Conservation (phyloP, 2,797 vertebrate genomes). For the Pseudomugil gertrudae region DNA sequence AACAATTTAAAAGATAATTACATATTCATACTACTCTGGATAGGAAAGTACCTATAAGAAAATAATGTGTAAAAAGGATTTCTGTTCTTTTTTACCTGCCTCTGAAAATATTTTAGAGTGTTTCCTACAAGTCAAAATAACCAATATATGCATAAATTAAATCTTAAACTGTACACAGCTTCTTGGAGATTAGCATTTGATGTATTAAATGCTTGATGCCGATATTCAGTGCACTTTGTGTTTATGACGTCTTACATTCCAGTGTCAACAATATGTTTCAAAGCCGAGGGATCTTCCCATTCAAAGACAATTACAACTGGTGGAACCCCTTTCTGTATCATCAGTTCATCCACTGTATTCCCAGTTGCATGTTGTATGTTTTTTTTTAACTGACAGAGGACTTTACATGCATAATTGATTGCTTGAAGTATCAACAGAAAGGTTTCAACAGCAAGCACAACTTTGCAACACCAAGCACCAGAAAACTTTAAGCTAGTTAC, state of each 20-base stretch:
- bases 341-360: slow-evolving; percentile 19
- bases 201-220: slow-evolving; percentile 49
- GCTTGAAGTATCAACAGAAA: slow-evolving; percentile 9
- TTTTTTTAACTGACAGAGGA: slow-evolving; percentile 4
- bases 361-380: slow-evolving; percentile 3
- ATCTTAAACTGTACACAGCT: slow-evolving; percentile 69
- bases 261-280: slow-evolving; percentile 25
- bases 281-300: slow-evolving; percentile 27
- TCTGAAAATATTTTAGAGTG: slow-evolving; percentile 73
- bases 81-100: slow-evolving; percentile 58
- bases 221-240: slow-evolving; percentile 46
- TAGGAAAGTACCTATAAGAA: slow-evolving; percentile 60
- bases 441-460: slow-evolving; percentile 18
- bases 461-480: slow-evolving; percentile 27
- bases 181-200: slow-evolving; percentile 71
- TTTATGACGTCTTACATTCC: slow-evolving; percentile 46
- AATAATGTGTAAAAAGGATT: slow-evolving; percentile 66
- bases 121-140: slow-evolving; percentile 59
- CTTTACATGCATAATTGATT: not conserved
- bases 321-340: slow-evolving; percentile 21
- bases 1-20: slow-evolving; percentile 86
- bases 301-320: slow-evolving; percentile 13
- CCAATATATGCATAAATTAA: slow-evolving; percentile 70
- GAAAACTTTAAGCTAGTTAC: slow-evolving; percentile 40
- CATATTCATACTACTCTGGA: slow-evolving; percentile 76